Evolutionary conservation across 1,140 invertebrate genomes (phyloP).

Genomic region (Protaetia brevitarsis): DNA sequence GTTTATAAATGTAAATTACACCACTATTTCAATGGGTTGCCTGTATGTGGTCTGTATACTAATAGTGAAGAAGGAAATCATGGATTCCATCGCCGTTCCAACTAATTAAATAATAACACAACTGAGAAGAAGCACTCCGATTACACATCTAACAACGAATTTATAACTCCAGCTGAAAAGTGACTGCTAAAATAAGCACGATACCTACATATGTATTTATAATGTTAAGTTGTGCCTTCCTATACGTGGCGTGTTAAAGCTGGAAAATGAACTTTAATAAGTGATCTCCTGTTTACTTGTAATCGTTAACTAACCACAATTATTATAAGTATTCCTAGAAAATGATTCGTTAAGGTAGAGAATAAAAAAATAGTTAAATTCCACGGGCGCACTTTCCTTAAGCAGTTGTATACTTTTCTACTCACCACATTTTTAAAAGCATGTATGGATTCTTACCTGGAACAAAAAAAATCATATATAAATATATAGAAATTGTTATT

Average conservation of each 20-base stretch:
- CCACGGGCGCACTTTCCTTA: too few relatives aligned
- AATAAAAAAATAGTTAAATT: too few relatives aligned
- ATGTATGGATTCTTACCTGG: neutral
- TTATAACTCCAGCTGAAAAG: neutral
- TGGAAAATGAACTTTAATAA: slow-evolving; percentile 6
- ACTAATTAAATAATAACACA: slow-evolving; percentile 14
- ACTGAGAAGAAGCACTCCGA: neutral
- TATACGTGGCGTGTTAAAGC: neutral
- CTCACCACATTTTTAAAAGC: slow-evolving; percentile 2
- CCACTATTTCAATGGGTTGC: too few relatives aligned
- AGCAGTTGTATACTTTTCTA: too few relatives aligned
- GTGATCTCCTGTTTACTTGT: neutral
- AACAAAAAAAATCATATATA: slow-evolving; percentile 21
- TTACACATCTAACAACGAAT: neutral
- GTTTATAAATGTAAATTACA: slow-evolving; percentile 1
- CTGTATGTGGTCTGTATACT: neutral
- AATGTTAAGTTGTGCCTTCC: neutral
- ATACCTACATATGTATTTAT: neutral
- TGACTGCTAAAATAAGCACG: too few relatives aligned
- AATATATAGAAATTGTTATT: too few relatives aligned
- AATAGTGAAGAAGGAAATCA: slow-evolving; percentile 8
- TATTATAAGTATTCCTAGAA: neutral
- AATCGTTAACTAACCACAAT: neutral
- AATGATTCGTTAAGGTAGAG: too few relatives aligned
- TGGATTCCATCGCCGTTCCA: neutral